phyloP scores from a whole-genome alignment of 1,140 invertebrate genomes.

The Probaryconus sp. region DNA sequence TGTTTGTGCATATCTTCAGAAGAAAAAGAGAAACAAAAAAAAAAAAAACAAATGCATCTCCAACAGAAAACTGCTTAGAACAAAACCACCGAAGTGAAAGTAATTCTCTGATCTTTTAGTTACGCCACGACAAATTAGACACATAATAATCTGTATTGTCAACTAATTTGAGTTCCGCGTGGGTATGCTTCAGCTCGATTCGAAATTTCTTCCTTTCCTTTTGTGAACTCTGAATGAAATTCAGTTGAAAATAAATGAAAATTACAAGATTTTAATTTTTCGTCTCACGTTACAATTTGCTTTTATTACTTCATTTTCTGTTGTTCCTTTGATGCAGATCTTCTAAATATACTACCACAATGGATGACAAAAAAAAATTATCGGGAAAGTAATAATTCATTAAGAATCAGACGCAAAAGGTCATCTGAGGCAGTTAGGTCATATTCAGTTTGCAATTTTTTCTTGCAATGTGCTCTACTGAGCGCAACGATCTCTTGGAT shows the following conservation, averaged over 20 bases:
- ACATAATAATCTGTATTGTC: constrained; percentile 58
- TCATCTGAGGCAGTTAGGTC: constrained; percentile 36
- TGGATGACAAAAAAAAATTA: not conserved
- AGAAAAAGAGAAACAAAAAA: too few relatives aligned
- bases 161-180: constrained; percentile 58
- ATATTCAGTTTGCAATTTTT: constrained; percentile 48
- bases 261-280: too few relatives aligned
- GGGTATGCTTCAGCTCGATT: constrained; percentile 51
- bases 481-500: constrained; percentile 57
- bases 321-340: too few relatives aligned
- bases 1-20: constrained; percentile 8
- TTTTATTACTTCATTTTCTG: too few relatives aligned
- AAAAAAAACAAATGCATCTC: constrained; percentile 29
- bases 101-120: constrained; percentile 56
- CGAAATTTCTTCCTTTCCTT: constrained; percentile 47
- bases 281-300: too few relatives aligned
- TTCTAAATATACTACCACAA: too few relatives aligned
- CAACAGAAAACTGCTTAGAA: constrained; percentile 30
- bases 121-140: constrained; percentile 57
- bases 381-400: constrained; percentile 35
- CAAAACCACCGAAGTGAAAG: constrained; percentile 55
- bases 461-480: constrained; percentile 51
- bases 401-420: constrained; percentile 28
- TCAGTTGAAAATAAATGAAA: too few relatives aligned
- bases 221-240: constrained; percentile 23